Conservation (phyloP, 2,888 invertebrate genomes). For the Aquatica leii region DNA sequence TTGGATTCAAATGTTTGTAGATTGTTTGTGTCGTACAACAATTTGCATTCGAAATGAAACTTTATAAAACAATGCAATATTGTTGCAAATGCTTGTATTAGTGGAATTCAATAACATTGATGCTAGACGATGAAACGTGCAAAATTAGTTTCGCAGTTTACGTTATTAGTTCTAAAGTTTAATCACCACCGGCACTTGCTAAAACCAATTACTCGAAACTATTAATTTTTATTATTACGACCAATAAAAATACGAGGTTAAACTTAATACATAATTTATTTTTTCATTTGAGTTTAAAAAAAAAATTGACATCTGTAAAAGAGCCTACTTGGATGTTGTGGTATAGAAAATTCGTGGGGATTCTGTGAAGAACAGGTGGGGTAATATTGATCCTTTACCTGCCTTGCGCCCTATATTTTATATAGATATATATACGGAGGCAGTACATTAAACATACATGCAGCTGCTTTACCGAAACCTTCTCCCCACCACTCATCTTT, state of each 20-base stretch:
- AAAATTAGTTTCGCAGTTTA: not conserved
- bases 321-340: slow-evolving; percentile 30
- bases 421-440: slow-evolving; percentile 22
- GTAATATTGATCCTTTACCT: slow-evolving; percentile 47
- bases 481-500: slow-evolving; percentile 16
- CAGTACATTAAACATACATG: slow-evolving; percentile 45
- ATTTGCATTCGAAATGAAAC: slow-evolving; percentile 20
- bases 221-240: too few relatives aligned
- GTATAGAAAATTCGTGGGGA: slow-evolving; percentile 27
- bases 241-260: too few relatives aligned
- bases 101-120: slow-evolving; percentile 17
- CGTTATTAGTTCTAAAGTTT: not conserved
- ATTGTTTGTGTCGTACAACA: slow-evolving; percentile 14
- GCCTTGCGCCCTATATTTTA: slow-evolving; percentile 44
- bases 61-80: slow-evolving; percentile 17
- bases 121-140: slow-evolving; percentile 11
- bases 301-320: slow-evolving; percentile 20
- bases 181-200: too few relatives aligned
- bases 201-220: too few relatives aligned
- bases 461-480: slow-evolving; percentile 32
- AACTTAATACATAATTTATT: too few relatives aligned
- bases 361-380: slow-evolving; percentile 33
- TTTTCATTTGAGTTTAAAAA: too few relatives aligned
- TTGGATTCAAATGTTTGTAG: too few relatives aligned
- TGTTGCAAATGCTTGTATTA: slow-evolving; percentile 15